phyloP scores from a whole-genome alignment of 2,888 invertebrate species.

The Bombylius major region DNA sequence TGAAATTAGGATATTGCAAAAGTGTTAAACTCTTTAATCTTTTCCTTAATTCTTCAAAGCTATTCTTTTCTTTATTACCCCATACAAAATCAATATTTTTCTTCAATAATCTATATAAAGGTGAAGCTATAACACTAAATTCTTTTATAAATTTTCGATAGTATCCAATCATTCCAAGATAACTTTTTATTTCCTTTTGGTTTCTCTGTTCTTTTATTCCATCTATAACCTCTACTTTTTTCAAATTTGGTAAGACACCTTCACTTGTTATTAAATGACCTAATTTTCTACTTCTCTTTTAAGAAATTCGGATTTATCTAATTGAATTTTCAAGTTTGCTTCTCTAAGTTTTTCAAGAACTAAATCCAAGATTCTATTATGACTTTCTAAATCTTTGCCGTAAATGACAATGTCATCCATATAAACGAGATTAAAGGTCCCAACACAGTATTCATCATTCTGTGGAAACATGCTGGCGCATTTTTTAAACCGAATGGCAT shows the following conservation, averaged over 20 bases:
- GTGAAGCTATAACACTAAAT: constrained; percentile 13
- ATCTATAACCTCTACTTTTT: constrained; percentile 20
- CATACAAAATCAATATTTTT: background rate
- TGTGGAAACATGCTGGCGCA: constrained; percentile 15
- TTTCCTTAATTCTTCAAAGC: constrained; percentile 7
- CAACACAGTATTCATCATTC: constrained; percentile 19
- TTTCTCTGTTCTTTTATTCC: constrained; percentile 18
- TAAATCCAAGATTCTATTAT: constrained; percentile 14
- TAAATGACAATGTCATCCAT: constrained; percentile 24
- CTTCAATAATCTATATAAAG: constrained; percentile 13
- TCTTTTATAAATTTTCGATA: constrained; percentile 15
- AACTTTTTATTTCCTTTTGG: constrained; percentile 18
- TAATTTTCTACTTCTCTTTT: constrained; percentile 19
- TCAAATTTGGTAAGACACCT: constrained; percentile 21
- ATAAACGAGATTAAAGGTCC: constrained; percentile 17
- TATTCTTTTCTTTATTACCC: background rate
- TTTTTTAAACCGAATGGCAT: constrained; percentile 19
- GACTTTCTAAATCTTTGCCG: constrained; percentile 19
- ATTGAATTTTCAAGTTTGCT: constrained; percentile 19
- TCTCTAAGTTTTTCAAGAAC: constrained; percentile 17
- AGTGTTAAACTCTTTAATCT: constrained; percentile 7
- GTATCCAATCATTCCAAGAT: constrained; percentile 17
- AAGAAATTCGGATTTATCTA: constrained; percentile 20
- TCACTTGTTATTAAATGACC: constrained; percentile 23
- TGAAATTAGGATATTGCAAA: constrained; percentile 11